Conservation (phyloP, 2,797 vertebrate genomes). For the Harpagifer antarcticus region DNA sequence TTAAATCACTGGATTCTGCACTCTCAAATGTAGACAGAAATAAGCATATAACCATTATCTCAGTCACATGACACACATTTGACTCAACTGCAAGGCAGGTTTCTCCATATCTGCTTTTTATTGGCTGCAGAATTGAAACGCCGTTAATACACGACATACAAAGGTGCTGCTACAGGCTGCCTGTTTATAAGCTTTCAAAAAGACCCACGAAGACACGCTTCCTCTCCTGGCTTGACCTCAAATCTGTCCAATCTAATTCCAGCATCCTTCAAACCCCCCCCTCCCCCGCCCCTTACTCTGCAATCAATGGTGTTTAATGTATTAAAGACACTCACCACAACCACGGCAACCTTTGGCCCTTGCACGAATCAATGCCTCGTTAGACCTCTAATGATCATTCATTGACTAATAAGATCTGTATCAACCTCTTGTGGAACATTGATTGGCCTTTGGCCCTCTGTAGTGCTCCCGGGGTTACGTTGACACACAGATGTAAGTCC, state of each 20-base stretch:
- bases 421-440: conserved; percentile 81
- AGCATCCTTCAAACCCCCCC: conserved; percentile 64
- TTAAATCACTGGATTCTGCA: too few species aligned
- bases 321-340: conserved; percentile 82
- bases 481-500: conserved; percentile 81
- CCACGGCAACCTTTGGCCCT: conserved; percentile 77
- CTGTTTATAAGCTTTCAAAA: conserved; percentile 17
- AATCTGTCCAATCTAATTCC: conserved; percentile 66
- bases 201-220: conserved; percentile 34
- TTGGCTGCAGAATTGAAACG: conserved; percentile 73
- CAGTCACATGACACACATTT: too few species aligned
- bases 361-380: conserved; percentile 82
- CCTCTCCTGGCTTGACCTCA: conserved; percentile 66
- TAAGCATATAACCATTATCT: too few species aligned
- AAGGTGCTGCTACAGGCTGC: conserved; percentile 43
- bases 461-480: conserved; percentile 61
- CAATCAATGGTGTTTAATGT: conserved; percentile 84
- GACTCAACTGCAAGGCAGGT: too few species aligned
- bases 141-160: conserved; percentile 60
- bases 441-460: conserved; percentile 81
- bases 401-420: conserved; percentile 87
- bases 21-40: too few species aligned
- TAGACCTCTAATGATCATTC: conserved; percentile 85
- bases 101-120: conserved; percentile 75
- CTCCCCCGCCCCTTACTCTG: conserved; percentile 50